A percentile compares a stretch with the other conserved stretches of the same genome.
Evolutionary conservation across 1,140 invertebrate species (phyloP).

Genomic region (Patella vulgata): DNA sequence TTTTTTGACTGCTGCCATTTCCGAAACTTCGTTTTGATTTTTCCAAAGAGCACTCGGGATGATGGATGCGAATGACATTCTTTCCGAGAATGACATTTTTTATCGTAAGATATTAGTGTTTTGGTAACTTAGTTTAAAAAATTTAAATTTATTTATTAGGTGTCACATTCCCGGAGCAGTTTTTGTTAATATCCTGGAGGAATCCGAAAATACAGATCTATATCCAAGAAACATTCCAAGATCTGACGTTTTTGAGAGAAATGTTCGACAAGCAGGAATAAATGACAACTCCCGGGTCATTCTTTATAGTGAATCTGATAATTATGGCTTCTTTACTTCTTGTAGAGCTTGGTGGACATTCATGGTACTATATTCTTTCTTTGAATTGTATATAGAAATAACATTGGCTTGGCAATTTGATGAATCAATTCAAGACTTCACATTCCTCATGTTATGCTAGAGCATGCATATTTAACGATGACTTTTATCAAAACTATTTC

Average conservation of each 20-base stretch:
- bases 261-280: slow-evolving; percentile 33
- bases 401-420: not conserved
- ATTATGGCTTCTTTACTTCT: slow-evolving; percentile 37
- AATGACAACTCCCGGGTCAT: slow-evolving; percentile 34
- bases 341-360: slow-evolving; percentile 47
- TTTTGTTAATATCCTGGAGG: slow-evolving; percentile 41
- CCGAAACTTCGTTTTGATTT: no score
- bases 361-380: no score
- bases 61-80: no score
- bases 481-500: not conserved
- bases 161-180: slow-evolving; percentile 44
- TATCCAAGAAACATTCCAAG: slow-evolving; percentile 44
- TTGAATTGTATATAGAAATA: not conserved
- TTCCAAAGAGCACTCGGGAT: no score
- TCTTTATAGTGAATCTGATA: slow-evolving; percentile 41
- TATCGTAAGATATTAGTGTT: no score
- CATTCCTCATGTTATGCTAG: not conserved
- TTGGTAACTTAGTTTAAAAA: no score
- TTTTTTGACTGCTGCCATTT: no score
- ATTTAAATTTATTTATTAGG: slow-evolving; percentile 27
- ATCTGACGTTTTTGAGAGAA: slow-evolving; percentile 36
- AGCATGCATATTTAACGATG: not conserved
- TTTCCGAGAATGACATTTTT: no score
- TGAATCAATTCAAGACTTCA: not conserved
- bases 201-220: slow-evolving; percentile 23